Evolutionary conservation across 2,113 vertebrate species (phyloP), one percentile per base, ranked within the genome.

Genomic region (Platycercus adscitus): DNA sequence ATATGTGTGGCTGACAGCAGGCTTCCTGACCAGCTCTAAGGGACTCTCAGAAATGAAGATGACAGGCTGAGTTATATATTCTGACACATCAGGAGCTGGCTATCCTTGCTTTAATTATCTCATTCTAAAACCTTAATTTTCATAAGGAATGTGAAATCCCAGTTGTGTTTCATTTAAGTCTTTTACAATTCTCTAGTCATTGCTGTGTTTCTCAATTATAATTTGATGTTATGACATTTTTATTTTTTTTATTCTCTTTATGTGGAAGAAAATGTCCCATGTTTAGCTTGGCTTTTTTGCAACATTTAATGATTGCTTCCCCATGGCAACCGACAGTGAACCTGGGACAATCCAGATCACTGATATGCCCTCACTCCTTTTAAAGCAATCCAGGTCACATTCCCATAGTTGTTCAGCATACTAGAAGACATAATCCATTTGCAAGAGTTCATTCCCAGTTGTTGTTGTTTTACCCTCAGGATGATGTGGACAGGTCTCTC

Each of bases 61-160:
- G 89, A 95, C 95, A 84, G 43, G 60, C 69, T 95, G 50, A 89
- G 43, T 93, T 96, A 68, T 19, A 39, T 4, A 1, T 91, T 85
- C 81, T 96, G 93, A 89, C 87, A 39, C 60, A 64, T 26, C 52
- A 60, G 13, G 61, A 85, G 35, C 26, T 94, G 69, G 85, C 91
- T 81, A 6, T 75, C 69, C 68, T 71, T 87, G 92, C 72, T 91
- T 91, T 91, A 91, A 89, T 81, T 86, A 73, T 75, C 82, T 95
- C 55, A 43, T 26, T 39, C 53, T 75, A 77, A 93, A 95, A 43
- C 72, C 55, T 89, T 89, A 52, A 35, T 95, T 97, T 94, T 81
- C 60, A 17, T 70, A 63, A 91, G 76, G 60, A 93, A 81, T 71
- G 61, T 63, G 64, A 88, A 95, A 50, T 84, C 83, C 72, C 84